Conservation (phyloP, 2,888 invertebrate species). For the Diarsia dahlii region DNA sequence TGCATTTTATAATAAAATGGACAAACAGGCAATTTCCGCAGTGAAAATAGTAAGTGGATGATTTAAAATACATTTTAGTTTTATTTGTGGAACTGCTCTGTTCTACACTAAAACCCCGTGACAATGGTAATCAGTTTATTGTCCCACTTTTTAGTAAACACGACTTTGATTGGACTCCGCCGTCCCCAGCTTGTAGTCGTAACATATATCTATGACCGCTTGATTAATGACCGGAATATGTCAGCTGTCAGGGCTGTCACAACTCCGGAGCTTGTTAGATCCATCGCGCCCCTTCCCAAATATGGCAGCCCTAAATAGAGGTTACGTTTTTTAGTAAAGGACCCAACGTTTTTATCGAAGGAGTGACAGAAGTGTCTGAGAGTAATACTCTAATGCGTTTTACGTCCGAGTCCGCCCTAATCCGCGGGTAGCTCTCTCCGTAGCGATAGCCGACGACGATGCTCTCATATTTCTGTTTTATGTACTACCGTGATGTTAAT, state of each 20-base stretch:
- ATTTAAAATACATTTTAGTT: conserved; percentile 18
- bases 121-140: conserved; percentile 62
- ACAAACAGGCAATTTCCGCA: conserved; percentile 15
- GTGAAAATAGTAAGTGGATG: conserved; percentile 27
- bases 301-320: conserved; percentile 84
- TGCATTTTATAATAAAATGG: conserved; percentile 30
- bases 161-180: conserved; percentile 70
- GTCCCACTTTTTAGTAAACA: conserved; percentile 64
- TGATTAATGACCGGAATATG: conserved; percentile 89
- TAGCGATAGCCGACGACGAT: conserved; percentile 55
- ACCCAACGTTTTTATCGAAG: conserved; percentile 81
- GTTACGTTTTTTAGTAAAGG: conserved; percentile 83
- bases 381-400: conserved; percentile 79
- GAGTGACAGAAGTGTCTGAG: conserved; percentile 77
- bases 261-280: conserved; percentile 88
- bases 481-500: conserved; percentile 54
- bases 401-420: conserved; percentile 65
- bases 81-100: conserved; percentile 20
- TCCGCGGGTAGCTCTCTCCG: conserved; percentile 46
- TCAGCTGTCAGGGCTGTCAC: conserved; percentile 89
- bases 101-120: conserved; percentile 22
- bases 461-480: conserved; percentile 61
- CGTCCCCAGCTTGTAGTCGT: conserved; percentile 75
- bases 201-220: conserved; percentile 83
- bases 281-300: conserved; percentile 82